Conservation (phyloP, 2,113 vertebrate genomes). For the Clarias magur region DNA sequence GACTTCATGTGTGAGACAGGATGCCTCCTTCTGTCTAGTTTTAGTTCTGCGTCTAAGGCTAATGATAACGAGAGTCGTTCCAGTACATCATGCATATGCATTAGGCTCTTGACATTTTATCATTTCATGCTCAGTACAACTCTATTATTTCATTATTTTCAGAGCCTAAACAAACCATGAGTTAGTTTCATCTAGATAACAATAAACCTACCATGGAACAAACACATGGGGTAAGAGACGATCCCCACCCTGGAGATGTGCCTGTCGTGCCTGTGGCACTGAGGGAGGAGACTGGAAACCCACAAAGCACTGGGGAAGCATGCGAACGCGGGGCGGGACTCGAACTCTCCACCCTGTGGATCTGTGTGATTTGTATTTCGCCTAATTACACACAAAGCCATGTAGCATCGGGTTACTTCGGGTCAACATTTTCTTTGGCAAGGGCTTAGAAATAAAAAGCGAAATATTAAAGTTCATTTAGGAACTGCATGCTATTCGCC, state of each 20-base stretch:
- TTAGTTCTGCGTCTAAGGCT: background rate
- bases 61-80: background rate
- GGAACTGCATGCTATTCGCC: constrained; percentile 22
- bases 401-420: background rate
- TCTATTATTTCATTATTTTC: background rate
- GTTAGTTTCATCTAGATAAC: background rate
- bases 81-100: background rate
- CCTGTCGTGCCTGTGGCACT: too few relatives aligned
- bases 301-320: too few relatives aligned
- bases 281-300: too few relatives aligned
- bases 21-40: background rate
- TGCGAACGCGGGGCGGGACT: too few relatives aligned
- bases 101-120: background rate
- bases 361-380: background rate
- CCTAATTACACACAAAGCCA: background rate
- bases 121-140: background rate
- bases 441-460: background rate
- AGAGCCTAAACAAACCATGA: background rate
- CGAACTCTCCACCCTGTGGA: too few relatives aligned
- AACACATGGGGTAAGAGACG: too few relatives aligned
- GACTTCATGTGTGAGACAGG: background rate
- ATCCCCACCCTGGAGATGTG: too few relatives aligned
- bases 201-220: background rate
- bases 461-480: background rate
- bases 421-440: background rate